A percentile compares a stretch with the other conserved stretches of the same genome.
Evolutionary conservation across 2,113 vertebrate genomes (phyloP).

Genomic region (Bubo scandiacus): DNA sequence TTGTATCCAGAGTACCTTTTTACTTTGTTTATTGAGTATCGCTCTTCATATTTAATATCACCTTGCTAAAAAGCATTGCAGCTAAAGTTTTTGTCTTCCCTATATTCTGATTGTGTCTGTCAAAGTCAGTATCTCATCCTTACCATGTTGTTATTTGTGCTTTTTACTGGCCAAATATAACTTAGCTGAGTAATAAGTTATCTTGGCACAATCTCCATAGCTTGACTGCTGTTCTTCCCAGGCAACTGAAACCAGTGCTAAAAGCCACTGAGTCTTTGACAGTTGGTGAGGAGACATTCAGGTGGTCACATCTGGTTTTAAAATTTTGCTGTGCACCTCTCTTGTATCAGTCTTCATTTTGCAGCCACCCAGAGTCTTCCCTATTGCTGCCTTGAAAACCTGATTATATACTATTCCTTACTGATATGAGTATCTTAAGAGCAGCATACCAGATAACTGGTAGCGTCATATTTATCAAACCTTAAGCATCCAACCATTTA

Average conservation of each 20-base stretch:
- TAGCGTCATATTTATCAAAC: neutral
- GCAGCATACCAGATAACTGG: neutral
- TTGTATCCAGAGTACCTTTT: neutral
- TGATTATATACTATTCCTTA: neutral
- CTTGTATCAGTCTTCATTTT: neutral
- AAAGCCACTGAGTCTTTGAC: neutral
- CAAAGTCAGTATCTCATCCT: neutral
- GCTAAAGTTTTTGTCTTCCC: neutral
- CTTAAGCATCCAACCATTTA: neutral
- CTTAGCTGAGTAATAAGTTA: neutral
- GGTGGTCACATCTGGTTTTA: neutral
- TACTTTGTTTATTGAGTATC: neutral
- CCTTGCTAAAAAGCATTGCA: neutral
- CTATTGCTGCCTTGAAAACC: neutral
- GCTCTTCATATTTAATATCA: neutral
- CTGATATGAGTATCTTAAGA: neutral
- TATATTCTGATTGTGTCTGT: neutral
- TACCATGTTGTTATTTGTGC: neutral
- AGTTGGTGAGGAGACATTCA: neutral
- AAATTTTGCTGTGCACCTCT: neutral
- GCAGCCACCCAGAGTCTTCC: neutral
- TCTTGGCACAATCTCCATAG: neutral
- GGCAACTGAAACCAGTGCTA: neutral
- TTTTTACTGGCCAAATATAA: neutral
- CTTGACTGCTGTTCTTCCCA: neutral